phyloP scores from a whole-genome alignment of 2,888 invertebrate genomes.

The Anaspis maculata region DNA sequence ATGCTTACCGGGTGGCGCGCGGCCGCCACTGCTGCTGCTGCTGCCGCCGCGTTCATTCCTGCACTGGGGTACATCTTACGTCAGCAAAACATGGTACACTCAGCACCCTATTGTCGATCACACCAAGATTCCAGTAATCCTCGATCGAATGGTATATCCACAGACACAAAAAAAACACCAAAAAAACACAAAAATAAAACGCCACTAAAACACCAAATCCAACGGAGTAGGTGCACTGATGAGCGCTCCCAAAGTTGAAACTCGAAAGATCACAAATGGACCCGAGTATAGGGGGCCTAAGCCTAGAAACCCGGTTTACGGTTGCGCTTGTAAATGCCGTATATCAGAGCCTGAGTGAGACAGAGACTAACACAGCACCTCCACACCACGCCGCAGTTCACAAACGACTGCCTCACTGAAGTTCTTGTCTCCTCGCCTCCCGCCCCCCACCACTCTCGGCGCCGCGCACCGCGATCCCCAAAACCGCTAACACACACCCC shows the following conservation, averaged over 20 bases:
- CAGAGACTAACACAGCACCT: too few species aligned
- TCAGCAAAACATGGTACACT: slow-evolving; percentile 38
- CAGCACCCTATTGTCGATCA: slow-evolving; percentile 13
- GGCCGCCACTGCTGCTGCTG: slow-evolving; percentile 69
- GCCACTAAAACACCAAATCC: too few species aligned
- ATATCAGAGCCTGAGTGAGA: too few species aligned
- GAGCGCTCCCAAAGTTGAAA: too few species aligned
- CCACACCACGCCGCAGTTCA: slow-evolving; percentile 27
- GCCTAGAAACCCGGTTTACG: too few species aligned
- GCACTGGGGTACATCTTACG: slow-evolving; percentile 75
- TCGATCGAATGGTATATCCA: slow-evolving; percentile 4
- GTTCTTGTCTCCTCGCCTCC: too few species aligned
- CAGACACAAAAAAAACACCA: slow-evolving; percentile 1
- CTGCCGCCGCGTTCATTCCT: slow-evolving; percentile 81
- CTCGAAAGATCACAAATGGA: too few species aligned
- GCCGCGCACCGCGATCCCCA: slow-evolving; percentile 24
- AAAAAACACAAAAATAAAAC: not conserved
- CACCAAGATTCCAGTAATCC: slow-evolving; percentile 6
- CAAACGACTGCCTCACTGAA: slow-evolving; percentile 33
- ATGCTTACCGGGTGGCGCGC: slow-evolving; percentile 84
- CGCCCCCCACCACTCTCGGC: slow-evolving; percentile 20
- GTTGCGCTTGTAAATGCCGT: too few species aligned
- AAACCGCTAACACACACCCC: slow-evolving; percentile 42
- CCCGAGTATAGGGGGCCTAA: too few species aligned
- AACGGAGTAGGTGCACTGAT: too few species aligned